Conservation (phyloP, 2,797 vertebrate species). For the Alectoris magna region DNA sequence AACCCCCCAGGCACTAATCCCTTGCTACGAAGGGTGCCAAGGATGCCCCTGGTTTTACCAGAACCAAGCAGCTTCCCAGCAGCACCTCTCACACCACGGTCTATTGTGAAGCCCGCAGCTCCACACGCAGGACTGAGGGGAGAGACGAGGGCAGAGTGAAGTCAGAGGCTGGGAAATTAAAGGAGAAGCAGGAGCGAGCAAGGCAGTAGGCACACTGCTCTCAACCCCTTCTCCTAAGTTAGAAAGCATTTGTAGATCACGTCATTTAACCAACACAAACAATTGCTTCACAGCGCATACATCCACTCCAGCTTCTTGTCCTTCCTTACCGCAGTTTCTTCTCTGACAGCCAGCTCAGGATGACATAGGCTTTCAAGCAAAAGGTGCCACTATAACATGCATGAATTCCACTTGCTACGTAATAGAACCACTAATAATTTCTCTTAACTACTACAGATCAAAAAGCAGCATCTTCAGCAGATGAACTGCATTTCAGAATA, state of each 20-base stretch:
- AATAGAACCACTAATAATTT: neutral
- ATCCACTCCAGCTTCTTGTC: neutral
- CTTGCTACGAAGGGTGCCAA: neutral
- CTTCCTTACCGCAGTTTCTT: neutral
- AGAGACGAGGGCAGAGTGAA: neutral
- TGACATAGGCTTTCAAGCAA: neutral
- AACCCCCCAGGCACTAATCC: neutral
- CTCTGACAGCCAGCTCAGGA: neutral
- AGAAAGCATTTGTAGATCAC: neutral
- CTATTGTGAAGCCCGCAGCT: neutral
- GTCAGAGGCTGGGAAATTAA: neutral
- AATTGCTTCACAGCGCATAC: rapidly evolving
- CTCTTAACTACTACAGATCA: neutral
- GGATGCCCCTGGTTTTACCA: neutral
- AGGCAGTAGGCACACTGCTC: neutral
- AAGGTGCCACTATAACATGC: neutral
- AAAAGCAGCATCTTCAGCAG: neutral
- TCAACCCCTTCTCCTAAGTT: neutral
- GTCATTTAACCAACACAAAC: neutral
- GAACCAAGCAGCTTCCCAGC: neutral
- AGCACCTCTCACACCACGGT: neutral
- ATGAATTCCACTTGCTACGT: neutral
- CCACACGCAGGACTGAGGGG: neutral
- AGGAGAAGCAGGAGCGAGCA: neutral
- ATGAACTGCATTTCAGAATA: neutral